Percentiles rank a stretch among this genome's conserved stretches.
These are phyloP conservation scores for Microtus pennsylvanicus DNA, from an alignment of 2,113 vertebrate genomes.

Conservation along the genomic window DNA sequence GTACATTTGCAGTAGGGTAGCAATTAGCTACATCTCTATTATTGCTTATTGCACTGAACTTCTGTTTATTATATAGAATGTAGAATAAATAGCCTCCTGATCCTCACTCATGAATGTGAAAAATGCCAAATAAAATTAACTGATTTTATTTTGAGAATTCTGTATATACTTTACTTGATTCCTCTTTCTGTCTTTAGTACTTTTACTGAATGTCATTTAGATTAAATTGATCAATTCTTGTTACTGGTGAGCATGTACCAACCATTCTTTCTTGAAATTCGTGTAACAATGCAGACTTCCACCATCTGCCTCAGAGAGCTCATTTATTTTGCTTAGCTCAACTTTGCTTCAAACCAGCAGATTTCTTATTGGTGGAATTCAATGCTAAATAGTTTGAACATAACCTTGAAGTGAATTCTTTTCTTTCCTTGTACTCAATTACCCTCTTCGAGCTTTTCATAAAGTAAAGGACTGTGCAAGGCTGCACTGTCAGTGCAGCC, in stretches of 20 bases:
- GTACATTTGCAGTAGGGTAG: background rate
- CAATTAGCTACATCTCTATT: background rate
- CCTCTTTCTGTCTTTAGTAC: background rate
- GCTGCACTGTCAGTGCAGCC: background rate
- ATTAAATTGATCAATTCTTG: background rate
- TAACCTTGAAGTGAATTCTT: constrained; percentile 76
- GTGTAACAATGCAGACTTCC: background rate
- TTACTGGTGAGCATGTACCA: background rate
- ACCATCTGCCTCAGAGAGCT: constrained; percentile 27
- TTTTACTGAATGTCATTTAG: background rate
- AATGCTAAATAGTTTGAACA: constrained; percentile 69
- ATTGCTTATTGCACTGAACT: background rate
- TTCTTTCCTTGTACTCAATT: constrained; percentile 73
- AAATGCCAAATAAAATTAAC: background rate
- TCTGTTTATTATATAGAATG: background rate
- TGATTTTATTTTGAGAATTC: background rate
- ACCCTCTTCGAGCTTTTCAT: constrained; percentile 69
- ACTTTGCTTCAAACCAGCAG: constrained; percentile 48
- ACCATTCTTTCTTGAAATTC: constrained; percentile 5
- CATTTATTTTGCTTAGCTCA: constrained; percentile 60
- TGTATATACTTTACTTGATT: background rate
- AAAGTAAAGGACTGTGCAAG: constrained; percentile 57
- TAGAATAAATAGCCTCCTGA: background rate
- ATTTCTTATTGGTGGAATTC: constrained; percentile 56
- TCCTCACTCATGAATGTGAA: background rate